Evolutionary conservation across 1,140 invertebrate genomes (phyloP).

Genomic region (Tenebrio molitor): DNA sequence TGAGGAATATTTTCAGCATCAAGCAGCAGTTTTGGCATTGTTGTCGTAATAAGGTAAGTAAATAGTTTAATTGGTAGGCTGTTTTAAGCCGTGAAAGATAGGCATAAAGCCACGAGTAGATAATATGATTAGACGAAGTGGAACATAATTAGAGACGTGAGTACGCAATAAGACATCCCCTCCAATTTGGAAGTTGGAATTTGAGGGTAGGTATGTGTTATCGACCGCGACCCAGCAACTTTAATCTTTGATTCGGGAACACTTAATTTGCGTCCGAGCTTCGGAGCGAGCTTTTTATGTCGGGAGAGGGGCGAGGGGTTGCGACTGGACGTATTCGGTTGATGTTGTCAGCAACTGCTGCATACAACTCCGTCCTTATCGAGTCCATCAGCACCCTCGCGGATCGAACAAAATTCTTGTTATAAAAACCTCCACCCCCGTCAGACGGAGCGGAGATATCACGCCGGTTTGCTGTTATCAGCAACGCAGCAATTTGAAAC

Average conservation of each 20-base stretch:
- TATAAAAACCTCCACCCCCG: conserved; percentile 44
- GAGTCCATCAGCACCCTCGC: conserved; percentile 41
- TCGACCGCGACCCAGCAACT: conserved; percentile 16
- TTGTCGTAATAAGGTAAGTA: conserved; percentile 34
- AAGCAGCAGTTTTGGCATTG: conserved; percentile 17
- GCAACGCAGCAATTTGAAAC: conserved; percentile 54
- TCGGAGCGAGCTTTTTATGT: conserved; percentile 15
- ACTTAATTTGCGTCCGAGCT: conserved; percentile 26
- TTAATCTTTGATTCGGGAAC: conserved; percentile 17
- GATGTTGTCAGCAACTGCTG: conserved; percentile 46
- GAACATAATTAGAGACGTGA: conserved; percentile 44
- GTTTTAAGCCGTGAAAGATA: conserved; percentile 39
- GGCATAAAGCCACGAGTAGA: conserved; percentile 38
- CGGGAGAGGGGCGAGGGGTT: neutral
- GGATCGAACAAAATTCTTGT: conserved; percentile 47
- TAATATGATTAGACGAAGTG: conserved; percentile 45
- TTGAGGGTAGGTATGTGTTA: conserved; percentile 43
- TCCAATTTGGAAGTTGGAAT: conserved; percentile 29
- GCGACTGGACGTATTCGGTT: conserved; percentile 27
- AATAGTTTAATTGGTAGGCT: conserved; percentile 40
- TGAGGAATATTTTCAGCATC: conserved; percentile 12
- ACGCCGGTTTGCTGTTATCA: conserved; percentile 47
- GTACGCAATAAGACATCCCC: conserved; percentile 24
- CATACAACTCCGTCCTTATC: conserved; percentile 40
- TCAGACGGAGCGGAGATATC: conserved; percentile 42